These are phyloP conservation scores for Caenorhabditis angaria DNA, from an alignment of 2,888 invertebrate species.

Conservation along the genomic window DNA sequence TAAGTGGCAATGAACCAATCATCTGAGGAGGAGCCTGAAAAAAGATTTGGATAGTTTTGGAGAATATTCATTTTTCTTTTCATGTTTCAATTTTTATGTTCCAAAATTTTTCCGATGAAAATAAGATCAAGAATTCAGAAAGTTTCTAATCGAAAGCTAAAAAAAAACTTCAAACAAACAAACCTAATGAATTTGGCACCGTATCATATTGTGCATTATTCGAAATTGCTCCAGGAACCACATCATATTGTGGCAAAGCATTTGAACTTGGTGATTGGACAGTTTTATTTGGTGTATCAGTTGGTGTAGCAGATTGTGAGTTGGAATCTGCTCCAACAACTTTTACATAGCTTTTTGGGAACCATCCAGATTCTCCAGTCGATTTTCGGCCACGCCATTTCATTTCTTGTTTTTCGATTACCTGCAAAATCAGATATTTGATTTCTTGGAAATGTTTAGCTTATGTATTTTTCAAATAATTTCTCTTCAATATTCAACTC, in stretches of 20 bases:
- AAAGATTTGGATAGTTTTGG: no score
- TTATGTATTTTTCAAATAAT: neutral
- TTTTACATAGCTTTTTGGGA: conserved; percentile 71
- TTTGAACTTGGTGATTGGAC: neutral
- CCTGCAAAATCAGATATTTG: conserved; percentile 52
- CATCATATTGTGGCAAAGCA: conserved; percentile 23
- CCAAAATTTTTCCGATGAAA: no score
- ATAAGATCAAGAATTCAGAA: no score
- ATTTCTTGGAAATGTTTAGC: neutral
- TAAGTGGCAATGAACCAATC: conserved; percentile 83
- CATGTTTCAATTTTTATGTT: no score
- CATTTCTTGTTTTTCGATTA: conserved; percentile 78
- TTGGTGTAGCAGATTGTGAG: neutral
- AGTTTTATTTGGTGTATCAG: neutral
- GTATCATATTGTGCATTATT: conserved; percentile 8
- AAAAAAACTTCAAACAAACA: conserved; percentile 8
- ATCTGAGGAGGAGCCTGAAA: conserved; percentile 24
- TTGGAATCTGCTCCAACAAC: conserved; percentile 18
- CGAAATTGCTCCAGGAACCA: conserved; percentile 16
- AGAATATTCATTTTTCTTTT: no score
- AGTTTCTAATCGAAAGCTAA: no score
- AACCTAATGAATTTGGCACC: neutral
- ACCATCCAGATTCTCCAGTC: conserved; percentile 70
- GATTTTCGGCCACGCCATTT: conserved; percentile 78
- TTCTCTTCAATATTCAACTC: neutral